Evolutionary conservation across 2,113 vertebrate genomes (phyloP).

Genomic region (Elgaria multicarinata): DNA sequence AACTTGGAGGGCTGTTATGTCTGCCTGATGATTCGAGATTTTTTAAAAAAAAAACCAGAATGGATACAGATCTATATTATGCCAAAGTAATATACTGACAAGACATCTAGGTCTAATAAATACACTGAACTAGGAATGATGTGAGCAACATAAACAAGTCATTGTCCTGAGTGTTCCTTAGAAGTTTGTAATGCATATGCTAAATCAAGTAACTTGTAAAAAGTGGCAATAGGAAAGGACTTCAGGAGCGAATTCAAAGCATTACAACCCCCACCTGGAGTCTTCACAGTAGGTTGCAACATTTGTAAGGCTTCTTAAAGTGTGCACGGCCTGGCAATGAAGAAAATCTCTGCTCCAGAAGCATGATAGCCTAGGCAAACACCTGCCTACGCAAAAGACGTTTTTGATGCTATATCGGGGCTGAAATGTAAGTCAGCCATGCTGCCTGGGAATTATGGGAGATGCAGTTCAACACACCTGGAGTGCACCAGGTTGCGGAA

Average conservation of each 20-base stretch:
- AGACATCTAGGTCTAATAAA: constrained; percentile 53
- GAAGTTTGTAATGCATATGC: constrained; percentile 40
- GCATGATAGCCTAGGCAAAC: neutral
- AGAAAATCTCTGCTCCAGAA: neutral
- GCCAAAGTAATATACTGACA: constrained; percentile 51
- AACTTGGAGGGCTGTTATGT: constrained; percentile 19
- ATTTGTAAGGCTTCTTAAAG: neutral
- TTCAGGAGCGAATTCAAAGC: constrained; percentile 44
- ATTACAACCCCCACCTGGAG: neutral
- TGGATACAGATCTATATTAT: constrained; percentile 43
- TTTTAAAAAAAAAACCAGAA: constrained; percentile 37
- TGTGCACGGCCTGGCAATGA: no score
- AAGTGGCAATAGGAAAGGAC: constrained; percentile 47
- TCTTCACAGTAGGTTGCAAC: neutral
- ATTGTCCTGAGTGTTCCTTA: constrained; percentile 46
- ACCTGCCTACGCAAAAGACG: neutral
- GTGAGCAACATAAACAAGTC: constrained; percentile 60
- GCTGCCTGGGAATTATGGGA: no score
- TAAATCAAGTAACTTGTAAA: constrained; percentile 68
- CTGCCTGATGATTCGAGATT: constrained; percentile 35
- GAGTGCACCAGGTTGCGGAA: no score
- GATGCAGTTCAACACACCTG: no score
- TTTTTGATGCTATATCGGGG: neutral
- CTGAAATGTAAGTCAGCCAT: neutral
- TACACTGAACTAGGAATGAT: constrained; percentile 59